These are phyloP conservation scores for Paramacrobiotus metropolitanus DNA, from an alignment of 1,140 invertebrate species.

Conservation along the genomic window DNA sequence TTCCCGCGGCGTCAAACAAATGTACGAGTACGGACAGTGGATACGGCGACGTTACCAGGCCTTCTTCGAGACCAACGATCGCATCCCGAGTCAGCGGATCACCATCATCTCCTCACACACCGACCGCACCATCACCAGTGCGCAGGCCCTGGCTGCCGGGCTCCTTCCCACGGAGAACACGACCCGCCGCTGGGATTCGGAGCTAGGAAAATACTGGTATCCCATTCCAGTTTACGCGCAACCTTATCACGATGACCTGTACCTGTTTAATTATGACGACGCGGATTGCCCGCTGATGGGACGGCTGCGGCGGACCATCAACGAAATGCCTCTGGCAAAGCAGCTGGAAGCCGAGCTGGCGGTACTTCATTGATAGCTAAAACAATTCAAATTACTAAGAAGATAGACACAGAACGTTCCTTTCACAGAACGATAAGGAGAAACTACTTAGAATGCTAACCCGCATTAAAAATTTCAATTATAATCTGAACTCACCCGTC, in stretches of 20 bases:
- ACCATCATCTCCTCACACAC: neutral
- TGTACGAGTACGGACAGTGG: constrained; percentile 1
- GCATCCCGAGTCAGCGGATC: neutral
- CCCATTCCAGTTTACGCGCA: neutral
- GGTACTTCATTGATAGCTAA: no score
- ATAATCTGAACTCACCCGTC: no score
- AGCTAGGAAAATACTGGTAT: neutral
- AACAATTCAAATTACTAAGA: no score
- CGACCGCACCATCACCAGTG: constrained; percentile 1
- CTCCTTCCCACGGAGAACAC: neutral
- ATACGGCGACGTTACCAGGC: neutral
- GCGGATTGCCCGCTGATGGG: neutral
- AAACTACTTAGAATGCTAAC: no score
- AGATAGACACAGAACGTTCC: no score
- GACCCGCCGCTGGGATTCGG: neutral
- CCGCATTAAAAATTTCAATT: no score
- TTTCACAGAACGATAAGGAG: no score
- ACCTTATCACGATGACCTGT: neutral
- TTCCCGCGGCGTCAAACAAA: neutral
- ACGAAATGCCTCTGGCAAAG: neutral
- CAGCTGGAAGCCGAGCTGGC: neutral
- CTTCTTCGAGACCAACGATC: neutral
- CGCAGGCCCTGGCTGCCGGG: neutral
- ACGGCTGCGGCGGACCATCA: neutral
- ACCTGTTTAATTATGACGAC: neutral